phyloP scores from a whole-genome alignment of 1,140 invertebrate genomes.

The Megalopta genalis region DNA sequence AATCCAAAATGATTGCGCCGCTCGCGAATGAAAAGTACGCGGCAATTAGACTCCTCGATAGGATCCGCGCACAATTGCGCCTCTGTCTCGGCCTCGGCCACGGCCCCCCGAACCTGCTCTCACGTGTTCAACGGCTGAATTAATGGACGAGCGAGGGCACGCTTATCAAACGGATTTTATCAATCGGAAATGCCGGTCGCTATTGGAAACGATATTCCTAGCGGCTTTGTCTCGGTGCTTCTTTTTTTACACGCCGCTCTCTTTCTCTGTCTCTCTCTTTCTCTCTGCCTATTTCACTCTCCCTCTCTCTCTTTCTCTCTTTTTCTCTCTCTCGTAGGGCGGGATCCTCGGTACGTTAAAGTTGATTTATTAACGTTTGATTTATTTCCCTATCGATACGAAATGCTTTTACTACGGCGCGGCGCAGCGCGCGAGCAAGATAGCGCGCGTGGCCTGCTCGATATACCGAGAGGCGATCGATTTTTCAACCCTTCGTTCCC shows the following conservation, averaged over 20 bases:
- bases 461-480: slow-evolving; percentile 13
- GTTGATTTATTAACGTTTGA: slow-evolving; percentile 46
- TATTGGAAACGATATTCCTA: slow-evolving; percentile 18
- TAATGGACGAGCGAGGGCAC: neutral
- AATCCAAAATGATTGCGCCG: neutral
- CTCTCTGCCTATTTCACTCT: neutral
- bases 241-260: no score
- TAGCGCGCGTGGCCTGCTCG: neutral
- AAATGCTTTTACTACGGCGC: slow-evolving; percentile 9
- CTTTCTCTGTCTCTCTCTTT: neutral
- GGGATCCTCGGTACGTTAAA: slow-evolving; percentile 22
- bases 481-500: slow-evolving; percentile 20
- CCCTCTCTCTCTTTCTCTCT: neutral
- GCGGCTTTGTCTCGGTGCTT: slow-evolving; percentile 1
- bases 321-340: slow-evolving; percentile 6
- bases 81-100: neutral
- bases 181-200: slow-evolving; percentile 16
- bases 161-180: slow-evolving; percentile 18
- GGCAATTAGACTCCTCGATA: neutral
- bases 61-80: neutral
- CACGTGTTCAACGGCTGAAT: neutral
- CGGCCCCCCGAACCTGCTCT: no score
- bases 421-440: neutral
- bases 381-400: slow-evolving; percentile 37
- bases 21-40: neutral